Evolutionary conservation across 2,888 invertebrate genomes (phyloP).

Genomic region (Cremastobaeus sp.): DNA sequence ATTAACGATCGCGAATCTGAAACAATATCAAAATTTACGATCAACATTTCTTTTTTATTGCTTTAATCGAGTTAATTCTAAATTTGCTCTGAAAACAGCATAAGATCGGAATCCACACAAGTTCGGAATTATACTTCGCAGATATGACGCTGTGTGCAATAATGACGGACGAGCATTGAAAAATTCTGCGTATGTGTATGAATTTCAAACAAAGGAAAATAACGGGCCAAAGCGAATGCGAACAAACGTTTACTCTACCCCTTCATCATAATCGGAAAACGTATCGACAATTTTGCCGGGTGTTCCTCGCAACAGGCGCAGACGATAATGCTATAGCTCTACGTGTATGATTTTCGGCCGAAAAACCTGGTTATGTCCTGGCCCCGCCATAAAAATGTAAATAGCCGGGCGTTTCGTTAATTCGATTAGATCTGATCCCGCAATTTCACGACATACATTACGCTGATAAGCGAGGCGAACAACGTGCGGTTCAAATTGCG

Average conservation of each 20-base stretch:
- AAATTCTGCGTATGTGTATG: not conserved
- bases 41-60: too few relatives aligned
- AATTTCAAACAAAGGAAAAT: slow-evolving; percentile 19
- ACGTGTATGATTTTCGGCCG: slow-evolving; percentile 25
- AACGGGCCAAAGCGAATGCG: slow-evolving; percentile 10
- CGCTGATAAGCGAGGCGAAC: slow-evolving; percentile 26
- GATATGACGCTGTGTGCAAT: too few relatives aligned
- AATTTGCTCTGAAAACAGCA: too few relatives aligned
- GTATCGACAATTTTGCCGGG: slow-evolving; percentile 26
- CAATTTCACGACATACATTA: slow-evolving; percentile 19
- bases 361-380: slow-evolving; percentile 27
- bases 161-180: too few relatives aligned
- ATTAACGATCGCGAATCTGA: too few relatives aligned
- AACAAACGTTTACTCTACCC: slow-evolving; percentile 7
- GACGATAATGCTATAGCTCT: slow-evolving; percentile 16
- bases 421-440: slow-evolving; percentile 45
- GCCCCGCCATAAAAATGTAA: slow-evolving; percentile 37
- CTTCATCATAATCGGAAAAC: slow-evolving; percentile 25
- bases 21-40: too few relatives aligned
- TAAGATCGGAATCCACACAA: too few relatives aligned
- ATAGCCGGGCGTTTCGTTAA: slow-evolving; percentile 29
- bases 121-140: too few relatives aligned
- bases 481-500: slow-evolving; percentile 29
- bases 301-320: slow-evolving; percentile 5
- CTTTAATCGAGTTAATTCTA: too few relatives aligned